Evolutionary conservation across 2,797 vertebrate genomes (phyloP), one percentile per base, ranked within the genome.

Genomic region (Urocyon cinereoargenteus): DNA sequence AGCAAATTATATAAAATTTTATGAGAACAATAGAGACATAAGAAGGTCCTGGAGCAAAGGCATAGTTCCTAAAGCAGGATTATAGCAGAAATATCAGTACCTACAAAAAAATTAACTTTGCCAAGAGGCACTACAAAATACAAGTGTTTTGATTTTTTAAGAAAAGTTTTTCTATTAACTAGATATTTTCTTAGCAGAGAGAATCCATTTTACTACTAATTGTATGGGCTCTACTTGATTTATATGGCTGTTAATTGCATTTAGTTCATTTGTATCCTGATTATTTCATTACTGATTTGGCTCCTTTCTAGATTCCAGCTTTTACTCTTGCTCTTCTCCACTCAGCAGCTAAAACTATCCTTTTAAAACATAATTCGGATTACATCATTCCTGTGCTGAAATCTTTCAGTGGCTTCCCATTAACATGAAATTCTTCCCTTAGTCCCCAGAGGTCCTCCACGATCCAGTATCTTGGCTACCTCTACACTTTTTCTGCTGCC

Each of bases 151-250:
- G 26, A 4, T 34, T 57, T 91, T 53, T 53, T 40, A 5, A 22
- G 18, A 19, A 11, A n/a, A 31, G 10, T 45, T 95, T 91, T 93
- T 89, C 9, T 62, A 10, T 66, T 78, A 77, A 55, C 66, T 86
- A 86, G 61, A 24, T 64, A 61, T 26, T 93, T 94, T 86, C 51
- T 96, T 91, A 64, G 51, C 51, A 79, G 34, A 82, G 68, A 91
- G 36, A 96, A 89, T 31, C 13, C 8, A 73, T 22, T 73, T 64
- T 61, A 15, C n/a, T 75, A 40, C 4, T 62, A 94, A 78, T 72
- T 66, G 22, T 21, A 94, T 89, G n/a, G 59, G 68, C 34, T n/a
- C 15, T 18, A 15, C 49, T 79, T 79, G 49, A 73, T 61, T 75
- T 64, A 72, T 49, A 34, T 12, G 45, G 40, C 3, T 24, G 13